Evolutionary conservation across 2,797 vertebrate genomes (phyloP), one percentile per base, ranked within the genome.

Genomic region (Neosilurus mollespiculum): DNA sequence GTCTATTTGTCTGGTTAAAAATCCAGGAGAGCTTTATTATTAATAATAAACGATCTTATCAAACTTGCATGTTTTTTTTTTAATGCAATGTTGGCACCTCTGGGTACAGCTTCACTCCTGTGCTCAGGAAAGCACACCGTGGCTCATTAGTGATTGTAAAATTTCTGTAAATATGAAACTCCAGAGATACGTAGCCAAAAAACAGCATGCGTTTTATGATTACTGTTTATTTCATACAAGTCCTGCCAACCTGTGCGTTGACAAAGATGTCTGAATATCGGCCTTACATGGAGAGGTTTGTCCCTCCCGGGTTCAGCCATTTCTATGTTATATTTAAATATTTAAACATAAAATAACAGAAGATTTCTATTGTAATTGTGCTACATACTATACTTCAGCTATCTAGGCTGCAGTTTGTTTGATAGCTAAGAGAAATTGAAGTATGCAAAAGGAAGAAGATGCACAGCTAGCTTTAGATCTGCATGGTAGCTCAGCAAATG

Each of bases 171-270:
- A 95, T 94, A 93, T 85, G 90, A 86, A 92, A 88, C 89, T 93
- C 90, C 93, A 93, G 91, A 93, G 91, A 93, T 92, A 93, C 90
- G 92, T 94, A 93, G 93, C 93, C 89, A 85, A 91, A 92, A 71
- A 82, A 91, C 90, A 92, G 94, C 93, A 94, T 94, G 94, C 89
- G 70, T 92, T 93, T 87, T 89, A 84, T 91, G 81, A 89, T 90
- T 89, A 87, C 88, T 90, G 87, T 91, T 88, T 72, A 84, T 90
- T 90, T 90, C 81, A 87, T 89, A 88, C 86, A 70, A 77, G 24
- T 85, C 61, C 78, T 87, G 87, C 81, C 89, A 90, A 89, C 88
- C 86, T 82, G 82, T 86, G 88, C 87, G 89, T 90, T 84, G 86
- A 90, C 84, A 66, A 66, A 49, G 6, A 73, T 26, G 49, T 84